These are phyloP conservation scores for Halcyon badia DNA, from an alignment of 2,797 vertebrate species.

Conservation along the genomic window DNA sequence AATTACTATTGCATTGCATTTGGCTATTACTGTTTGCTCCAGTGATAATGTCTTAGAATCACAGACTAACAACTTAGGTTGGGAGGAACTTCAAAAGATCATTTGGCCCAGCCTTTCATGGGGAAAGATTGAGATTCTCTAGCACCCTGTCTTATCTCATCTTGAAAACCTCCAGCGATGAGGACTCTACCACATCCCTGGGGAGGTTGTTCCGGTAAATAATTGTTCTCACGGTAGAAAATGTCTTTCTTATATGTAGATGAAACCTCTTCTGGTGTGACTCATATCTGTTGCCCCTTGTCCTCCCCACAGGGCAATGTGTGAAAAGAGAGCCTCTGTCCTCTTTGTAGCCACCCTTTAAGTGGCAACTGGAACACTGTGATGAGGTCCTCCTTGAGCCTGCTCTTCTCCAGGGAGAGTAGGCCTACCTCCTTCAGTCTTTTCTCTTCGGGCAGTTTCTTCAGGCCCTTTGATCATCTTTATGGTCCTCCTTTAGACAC, in stretches of 20 bases:
- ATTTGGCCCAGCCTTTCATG: background rate
- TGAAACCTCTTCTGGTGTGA: background rate
- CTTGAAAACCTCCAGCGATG: background rate
- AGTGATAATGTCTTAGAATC: background rate
- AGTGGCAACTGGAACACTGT: background rate
- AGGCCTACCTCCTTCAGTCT: background rate
- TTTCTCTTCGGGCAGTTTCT: background rate
- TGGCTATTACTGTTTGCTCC: background rate
- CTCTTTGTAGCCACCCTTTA: background rate
- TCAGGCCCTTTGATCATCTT: background rate
- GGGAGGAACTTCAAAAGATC: background rate
- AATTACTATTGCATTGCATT: background rate
- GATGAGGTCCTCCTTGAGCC: background rate
- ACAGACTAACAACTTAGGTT: background rate
- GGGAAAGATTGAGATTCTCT: background rate
- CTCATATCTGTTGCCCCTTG: background rate
- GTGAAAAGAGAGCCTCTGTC: background rate
- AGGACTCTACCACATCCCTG: fast-evolving
- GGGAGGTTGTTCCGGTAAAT: background rate
- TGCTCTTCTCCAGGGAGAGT: background rate
- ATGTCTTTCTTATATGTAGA: background rate
- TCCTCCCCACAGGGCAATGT: background rate
- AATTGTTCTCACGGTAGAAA: background rate
- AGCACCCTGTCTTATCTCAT: background rate
- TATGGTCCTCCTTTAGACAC: background rate